These are phyloP conservation scores for Willisornis vidua DNA, from an alignment of 2,113 vertebrate genomes.

Conservation along the genomic window DNA sequence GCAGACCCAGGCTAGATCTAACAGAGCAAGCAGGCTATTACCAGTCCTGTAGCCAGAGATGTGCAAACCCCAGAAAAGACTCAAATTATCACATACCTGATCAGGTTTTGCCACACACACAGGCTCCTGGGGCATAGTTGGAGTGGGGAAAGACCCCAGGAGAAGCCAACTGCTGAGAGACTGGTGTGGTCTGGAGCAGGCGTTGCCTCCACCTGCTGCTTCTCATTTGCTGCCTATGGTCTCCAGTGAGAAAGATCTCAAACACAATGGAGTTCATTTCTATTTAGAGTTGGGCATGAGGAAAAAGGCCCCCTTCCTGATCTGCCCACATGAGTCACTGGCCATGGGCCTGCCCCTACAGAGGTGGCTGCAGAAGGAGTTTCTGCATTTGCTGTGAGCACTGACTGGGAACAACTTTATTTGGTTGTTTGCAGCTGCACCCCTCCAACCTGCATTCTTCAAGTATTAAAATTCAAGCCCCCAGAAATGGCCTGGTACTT, in stretches of 20 bases:
- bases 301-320: neutral
- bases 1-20: no score
- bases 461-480: neutral
- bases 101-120: neutral
- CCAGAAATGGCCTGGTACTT: neutral
- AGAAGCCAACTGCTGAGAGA: neutral
- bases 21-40: neutral
- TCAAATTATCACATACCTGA: fast-evolving
- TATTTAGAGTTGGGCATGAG: neutral
- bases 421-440: neutral
- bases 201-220: neutral
- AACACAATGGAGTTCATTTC: neutral
- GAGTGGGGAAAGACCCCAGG: neutral
- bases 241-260: neutral
- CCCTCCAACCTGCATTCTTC: neutral
- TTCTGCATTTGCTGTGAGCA: fast-evolving
- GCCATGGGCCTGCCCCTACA: neutral
- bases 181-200: neutral
- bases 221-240: neutral
- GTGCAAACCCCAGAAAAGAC: neutral
- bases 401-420: neutral
- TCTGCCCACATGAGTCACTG: neutral
- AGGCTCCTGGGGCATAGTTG: neutral
- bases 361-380: neutral
- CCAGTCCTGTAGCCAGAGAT: fast-evolving